A percentile compares a stretch with the other conserved stretches of the same genome.
Evolutionary conservation across 2,888 invertebrate genomes (phyloP).

Genomic region (Rhaphigaster nebulosa): DNA sequence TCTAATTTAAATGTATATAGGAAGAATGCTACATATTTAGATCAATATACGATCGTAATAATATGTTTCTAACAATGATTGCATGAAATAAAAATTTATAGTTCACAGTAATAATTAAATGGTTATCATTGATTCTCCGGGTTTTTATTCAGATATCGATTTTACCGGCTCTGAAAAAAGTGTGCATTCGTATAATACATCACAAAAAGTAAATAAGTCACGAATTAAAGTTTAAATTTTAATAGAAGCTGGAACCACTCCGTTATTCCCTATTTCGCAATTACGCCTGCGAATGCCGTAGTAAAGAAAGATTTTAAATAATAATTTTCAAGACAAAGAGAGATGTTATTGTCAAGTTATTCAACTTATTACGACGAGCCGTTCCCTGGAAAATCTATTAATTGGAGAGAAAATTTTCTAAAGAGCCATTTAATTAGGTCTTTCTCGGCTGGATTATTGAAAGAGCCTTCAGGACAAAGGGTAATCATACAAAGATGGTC

Average conservation of each 20-base stretch:
- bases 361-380: conserved; percentile 16
- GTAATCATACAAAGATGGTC: conserved; percentile 19
- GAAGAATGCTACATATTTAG: too few relatives aligned
- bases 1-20: too few relatives aligned
- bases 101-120: too few relatives aligned
- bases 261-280: neutral
- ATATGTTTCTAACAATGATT: too few relatives aligned
- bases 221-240: too few relatives aligned
- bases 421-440: conserved; percentile 18
- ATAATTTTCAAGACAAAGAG: neutral
- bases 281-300: neutral
- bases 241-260: neutral
- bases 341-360: neutral
- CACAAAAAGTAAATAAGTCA: too few relatives aligned
- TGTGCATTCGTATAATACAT: too few relatives aligned
- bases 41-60: too few relatives aligned
- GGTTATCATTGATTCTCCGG: too few relatives aligned
- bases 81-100: too few relatives aligned
- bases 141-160: too few relatives aligned
- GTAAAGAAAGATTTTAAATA: neutral
- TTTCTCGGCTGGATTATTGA: neutral
- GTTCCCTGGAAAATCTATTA: conserved; percentile 18
- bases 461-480: neutral
- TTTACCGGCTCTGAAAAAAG: too few relatives aligned
- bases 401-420: conserved; percentile 35